Base-by-base conservation (phyloP, 2,113 vertebrate genomes). In the Pyxicephalus adspersus region DNA sequence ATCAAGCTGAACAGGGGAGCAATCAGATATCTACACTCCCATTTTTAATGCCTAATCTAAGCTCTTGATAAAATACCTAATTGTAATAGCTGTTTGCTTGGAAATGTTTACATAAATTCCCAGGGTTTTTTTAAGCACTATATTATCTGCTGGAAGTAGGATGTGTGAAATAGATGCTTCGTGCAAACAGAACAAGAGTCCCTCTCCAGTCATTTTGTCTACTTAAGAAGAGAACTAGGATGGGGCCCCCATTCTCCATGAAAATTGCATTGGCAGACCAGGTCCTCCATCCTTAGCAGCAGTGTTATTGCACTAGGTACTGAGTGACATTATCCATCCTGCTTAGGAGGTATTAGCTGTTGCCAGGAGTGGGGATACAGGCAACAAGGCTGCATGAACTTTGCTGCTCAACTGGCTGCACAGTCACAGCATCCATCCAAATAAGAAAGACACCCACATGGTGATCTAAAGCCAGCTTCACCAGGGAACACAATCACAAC, bases 1-100 rank as follows among this genome's bases (percentile, higher is more conserved):
- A 93, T 92, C 91, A 91, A 91, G 92, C 90, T 86, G 89, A 83
- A 92, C 91, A 89, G 90, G 90, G 91, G 89, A 87, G 86, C 85
- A 85, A 89, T 88, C 89, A 83, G 7, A 85, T 88, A 88, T 88
- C 86, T 85, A 80, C 89, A 86, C 89, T 87, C 89, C 88, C 88
- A 85, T 88, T 85, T 86, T 90, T 80, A 78, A 79, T 80, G 84
- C 86, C 88, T 86, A 85, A 84, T 86, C 85, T 77, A 84, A 89
- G 84, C 84, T 78, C 89, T 82, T 86, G 85, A 84, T 61, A 83
- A 86, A 89, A 76, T 84, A 85, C 86, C 85, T 89, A 84, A 87
- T 84, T 87, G 87, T 84, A 83, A 87, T 83, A 73, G 29, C 67
- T 60, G 28, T 66, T 51, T 38, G 83, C 70, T 76, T 84, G 72